Base-by-base conservation (phyloP, 2,113 vertebrate genomes). In the Ifrita kowaldi region DNA sequence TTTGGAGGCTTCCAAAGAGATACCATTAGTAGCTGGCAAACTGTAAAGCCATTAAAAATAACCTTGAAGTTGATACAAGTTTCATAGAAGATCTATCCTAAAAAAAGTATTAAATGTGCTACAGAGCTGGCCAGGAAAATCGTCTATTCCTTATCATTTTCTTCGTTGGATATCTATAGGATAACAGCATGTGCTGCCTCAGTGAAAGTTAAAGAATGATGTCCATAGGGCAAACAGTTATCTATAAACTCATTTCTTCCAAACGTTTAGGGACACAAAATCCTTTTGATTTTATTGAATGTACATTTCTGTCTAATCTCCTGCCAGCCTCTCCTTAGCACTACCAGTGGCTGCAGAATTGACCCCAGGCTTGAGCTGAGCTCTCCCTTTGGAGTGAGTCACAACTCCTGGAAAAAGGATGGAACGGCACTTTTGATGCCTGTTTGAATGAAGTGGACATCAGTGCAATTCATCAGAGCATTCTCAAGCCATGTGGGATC, bases 211-310 rank as follows among this genome's bases (percentile, higher is more conserved):
- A 91, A 94, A 92, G 78, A 84, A 91, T 90, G 57, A 89, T 94
- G 82, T 96, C 92, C 44, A 44, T 52, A 93, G 93, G 95, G 91
- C 96, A 96, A 93, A 87, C 79, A 89, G 68, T 85, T 97, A 97
- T 78, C 97, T 98, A 87, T 91, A 97, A 97, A 97, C 64, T 93
- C 79, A 92, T 97, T 98, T 97, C 92, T 95, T 76, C 87, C 93
- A 91, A 68, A 95, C 49, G 94, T 96, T 96, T 93, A 93, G 93
- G 92, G 95, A 97, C 64, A 95, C 87, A 96, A 95, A 97, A 95
- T 96, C 87, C 94, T 92, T 88, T 96, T 95, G 93, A 94, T 93
- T 97, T 97, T 96, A 96, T 95, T 93, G 95, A 97, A 97, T 81
- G 84, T 80, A 73, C 74, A 74, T 94, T 97, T 97, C 94, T 95